Evolutionary conservation across 2,797 vertebrate genomes (phyloP).

Genomic region (Arctocebus calabarensis): DNA sequence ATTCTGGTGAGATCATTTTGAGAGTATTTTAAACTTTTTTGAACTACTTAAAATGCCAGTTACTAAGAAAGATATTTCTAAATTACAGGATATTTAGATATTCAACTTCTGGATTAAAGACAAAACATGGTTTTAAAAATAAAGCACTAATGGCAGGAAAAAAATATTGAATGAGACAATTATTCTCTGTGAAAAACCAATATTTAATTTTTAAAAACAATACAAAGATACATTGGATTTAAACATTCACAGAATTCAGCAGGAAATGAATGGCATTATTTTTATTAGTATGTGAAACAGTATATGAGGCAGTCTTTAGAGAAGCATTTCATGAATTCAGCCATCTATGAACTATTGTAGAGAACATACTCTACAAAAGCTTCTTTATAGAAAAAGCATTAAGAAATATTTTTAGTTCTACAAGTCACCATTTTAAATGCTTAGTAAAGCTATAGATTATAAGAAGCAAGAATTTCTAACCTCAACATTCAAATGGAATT

Average conservation of each 20-base stretch:
- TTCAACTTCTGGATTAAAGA: constrained; percentile 19
- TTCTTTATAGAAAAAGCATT: not conserved
- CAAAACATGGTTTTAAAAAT: constrained; percentile 13
- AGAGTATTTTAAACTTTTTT: constrained; percentile 21
- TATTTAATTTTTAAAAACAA: not conserved
- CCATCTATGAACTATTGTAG: not conserved
- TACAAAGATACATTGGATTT: not conserved
- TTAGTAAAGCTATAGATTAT: not conserved
- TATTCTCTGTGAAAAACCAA: not conserved
- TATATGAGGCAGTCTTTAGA: not conserved
- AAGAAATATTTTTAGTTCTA: constrained; percentile 13
- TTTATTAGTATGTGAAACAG: constrained; percentile 20
- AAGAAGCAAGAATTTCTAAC: constrained; percentile 26
- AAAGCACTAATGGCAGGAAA: constrained; percentile 41
- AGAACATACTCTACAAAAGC: not conserved
- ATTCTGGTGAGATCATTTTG: not conserved
- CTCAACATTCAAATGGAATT: constrained; percentile 23
- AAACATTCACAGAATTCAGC: not conserved
- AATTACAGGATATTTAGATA: not conserved
- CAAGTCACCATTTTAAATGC: constrained; percentile 37
- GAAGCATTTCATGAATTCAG: constrained; percentile 44
- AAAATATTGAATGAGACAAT: constrained; percentile 15
- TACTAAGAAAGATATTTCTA: constrained; percentile 12
- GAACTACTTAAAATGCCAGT: not conserved
- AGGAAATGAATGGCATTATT: constrained; percentile 11